phyloP scores from a whole-genome alignment of 2,113 vertebrate genomes.

The Lepidothrix coronata region DNA sequence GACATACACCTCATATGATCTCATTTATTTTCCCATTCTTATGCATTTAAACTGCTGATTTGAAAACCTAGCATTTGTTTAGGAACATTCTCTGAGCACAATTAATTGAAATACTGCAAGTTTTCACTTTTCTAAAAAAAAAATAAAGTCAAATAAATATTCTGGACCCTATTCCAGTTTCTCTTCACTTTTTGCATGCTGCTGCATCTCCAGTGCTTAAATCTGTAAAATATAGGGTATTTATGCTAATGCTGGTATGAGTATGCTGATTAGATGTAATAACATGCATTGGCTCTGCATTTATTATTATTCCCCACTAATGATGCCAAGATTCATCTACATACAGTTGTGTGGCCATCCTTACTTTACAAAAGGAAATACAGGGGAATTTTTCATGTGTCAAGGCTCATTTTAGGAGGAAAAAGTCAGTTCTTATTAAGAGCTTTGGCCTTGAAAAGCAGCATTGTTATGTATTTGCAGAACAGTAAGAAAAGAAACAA shows the following conservation, averaged over 20 bases:
- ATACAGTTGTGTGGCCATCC: not conserved
- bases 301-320: not conserved
- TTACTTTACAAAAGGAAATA: constrained; percentile 5
- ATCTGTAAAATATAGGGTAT: not conserved
- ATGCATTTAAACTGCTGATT: not conserved
- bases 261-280: not conserved
- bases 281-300: not conserved
- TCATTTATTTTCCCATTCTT: not conserved
- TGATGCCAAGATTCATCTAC: not conserved
- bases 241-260: not conserved
- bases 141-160: not conserved
- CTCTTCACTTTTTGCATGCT: not conserved
- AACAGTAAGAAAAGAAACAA: not conserved
- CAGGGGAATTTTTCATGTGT: not conserved
- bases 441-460: not conserved
- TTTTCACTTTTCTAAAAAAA: not conserved
- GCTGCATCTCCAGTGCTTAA: not conserved
- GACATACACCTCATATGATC: not conserved
- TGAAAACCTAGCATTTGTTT: not conserved
- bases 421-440: not conserved
- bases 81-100: not conserved
- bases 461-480: not conserved
- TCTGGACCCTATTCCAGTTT: not conserved
- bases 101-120: not conserved
- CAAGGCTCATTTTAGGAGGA: not conserved